phyloP scores from a whole-genome alignment of 2,888 invertebrate genomes.

The Calliopum simillimum region DNA sequence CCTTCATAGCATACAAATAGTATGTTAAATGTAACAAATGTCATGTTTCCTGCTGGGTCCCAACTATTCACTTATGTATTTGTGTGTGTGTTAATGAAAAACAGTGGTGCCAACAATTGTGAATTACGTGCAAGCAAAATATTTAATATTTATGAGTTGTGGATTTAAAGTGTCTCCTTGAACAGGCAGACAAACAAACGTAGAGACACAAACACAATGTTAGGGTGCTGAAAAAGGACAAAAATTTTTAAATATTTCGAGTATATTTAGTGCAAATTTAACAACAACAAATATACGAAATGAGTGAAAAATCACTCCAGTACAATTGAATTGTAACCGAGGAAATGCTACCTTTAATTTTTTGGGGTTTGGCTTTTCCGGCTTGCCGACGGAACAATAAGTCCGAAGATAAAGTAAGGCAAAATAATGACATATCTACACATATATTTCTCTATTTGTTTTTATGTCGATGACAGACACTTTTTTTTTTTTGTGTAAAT shows the following conservation, averaged over 20 bases:
- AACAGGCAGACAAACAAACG: not conserved
- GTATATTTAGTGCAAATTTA: not conserved
- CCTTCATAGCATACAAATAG: too few relatives aligned
- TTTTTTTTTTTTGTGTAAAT: not conserved
- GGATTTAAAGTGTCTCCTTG: slow-evolving; percentile 21
- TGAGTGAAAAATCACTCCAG: slow-evolving; percentile 18
- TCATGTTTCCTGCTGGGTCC: too few relatives aligned
- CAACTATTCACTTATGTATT: not conserved
- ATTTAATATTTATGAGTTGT: slow-evolving; percentile 31
- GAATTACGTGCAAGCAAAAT: slow-evolving; percentile 17
- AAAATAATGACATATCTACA: not conserved
- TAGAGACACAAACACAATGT: not conserved
- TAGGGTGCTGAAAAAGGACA: not conserved
- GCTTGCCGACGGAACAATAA: slow-evolving; percentile 27
- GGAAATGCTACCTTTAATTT: slow-evolving; percentile 7
- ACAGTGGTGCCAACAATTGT: slow-evolving; percentile 24
- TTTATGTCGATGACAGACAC: slow-evolving; percentile 7
- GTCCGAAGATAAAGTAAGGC: not conserved
- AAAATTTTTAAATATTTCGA: not conserved
- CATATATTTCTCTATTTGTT: not conserved
- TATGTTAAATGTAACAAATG: too few relatives aligned
- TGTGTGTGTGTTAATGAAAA: not conserved
- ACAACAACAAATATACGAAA: slow-evolving; percentile 6
- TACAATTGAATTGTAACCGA: slow-evolving; percentile 29
- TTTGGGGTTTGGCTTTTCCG: slow-evolving; percentile 34